phyloP scores from a whole-genome alignment of 2,888 invertebrate genomes.

The Heliconius cydno region DNA sequence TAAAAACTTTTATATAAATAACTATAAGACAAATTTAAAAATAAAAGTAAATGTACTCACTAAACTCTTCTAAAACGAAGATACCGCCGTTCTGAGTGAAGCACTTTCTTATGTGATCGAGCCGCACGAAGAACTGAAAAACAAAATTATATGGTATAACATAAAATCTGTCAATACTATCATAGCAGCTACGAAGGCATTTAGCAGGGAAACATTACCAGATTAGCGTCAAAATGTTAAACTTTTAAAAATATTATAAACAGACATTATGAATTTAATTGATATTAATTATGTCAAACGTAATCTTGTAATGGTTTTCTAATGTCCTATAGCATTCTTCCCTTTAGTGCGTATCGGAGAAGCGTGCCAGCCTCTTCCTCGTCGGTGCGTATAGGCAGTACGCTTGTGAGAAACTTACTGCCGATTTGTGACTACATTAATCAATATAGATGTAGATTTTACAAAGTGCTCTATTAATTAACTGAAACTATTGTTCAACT shows the following conservation, averaged over 20 bases:
- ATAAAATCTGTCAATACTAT: neutral
- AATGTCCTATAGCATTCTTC: conserved; percentile 3
- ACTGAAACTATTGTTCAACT: neutral
- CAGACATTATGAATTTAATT: neutral
- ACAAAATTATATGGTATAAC: conserved; percentile 51
- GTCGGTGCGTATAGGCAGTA: conserved; percentile 19
- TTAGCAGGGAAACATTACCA: conserved; percentile 17
- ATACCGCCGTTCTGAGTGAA: conserved; percentile 99
- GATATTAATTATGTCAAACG: neutral
- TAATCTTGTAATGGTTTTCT: conserved; percentile 19
- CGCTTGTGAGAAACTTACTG: conserved; percentile 20
- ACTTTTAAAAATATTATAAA: neutral
- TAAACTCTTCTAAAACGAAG: conserved; percentile 99
- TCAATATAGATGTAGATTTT: neutral
- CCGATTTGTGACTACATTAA: neutral
- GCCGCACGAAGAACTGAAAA: conserved; percentile 99
- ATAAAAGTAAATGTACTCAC: conserved; percentile 86
- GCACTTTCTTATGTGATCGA: conserved; percentile 99
- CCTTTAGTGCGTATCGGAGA: conserved; percentile 35
- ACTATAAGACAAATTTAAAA: neutral
- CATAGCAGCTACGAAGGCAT: conserved; percentile 12
- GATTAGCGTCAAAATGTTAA: conserved; percentile 12
- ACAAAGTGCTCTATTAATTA: neutral
- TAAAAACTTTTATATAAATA: neutral
- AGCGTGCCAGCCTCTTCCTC: conserved; percentile 32